phyloP scores from a whole-genome alignment of 2,888 invertebrate genomes.

The Lampropteryx suffumata region DNA sequence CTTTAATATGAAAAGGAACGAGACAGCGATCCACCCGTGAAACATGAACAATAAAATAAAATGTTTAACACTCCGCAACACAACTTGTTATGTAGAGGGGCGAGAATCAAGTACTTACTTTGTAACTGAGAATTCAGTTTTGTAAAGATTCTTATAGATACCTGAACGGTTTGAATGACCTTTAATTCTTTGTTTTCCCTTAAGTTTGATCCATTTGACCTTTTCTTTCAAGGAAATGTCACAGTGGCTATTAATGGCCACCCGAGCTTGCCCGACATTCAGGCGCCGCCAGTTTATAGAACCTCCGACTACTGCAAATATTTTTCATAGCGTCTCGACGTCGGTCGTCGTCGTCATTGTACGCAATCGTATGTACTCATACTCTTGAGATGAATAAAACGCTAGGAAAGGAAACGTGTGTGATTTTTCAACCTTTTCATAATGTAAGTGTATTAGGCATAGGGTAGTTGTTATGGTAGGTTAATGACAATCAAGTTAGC shows the following conservation, averaged over 20 bases:
- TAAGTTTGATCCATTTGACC: constrained; percentile 25
- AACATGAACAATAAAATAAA: background rate
- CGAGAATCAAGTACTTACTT: too few species aligned
- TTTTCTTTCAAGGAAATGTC: constrained; percentile 30
- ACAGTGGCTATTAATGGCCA: constrained; percentile 33
- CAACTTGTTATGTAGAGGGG: too few species aligned
- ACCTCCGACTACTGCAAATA: constrained; percentile 55
- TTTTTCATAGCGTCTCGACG: constrained; percentile 53
- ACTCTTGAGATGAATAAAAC: constrained; percentile 2
- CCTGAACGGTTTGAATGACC: background rate
- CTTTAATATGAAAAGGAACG: too few species aligned
- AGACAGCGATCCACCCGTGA: background rate
- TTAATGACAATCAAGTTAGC: too few species aligned
- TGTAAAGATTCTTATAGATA: too few species aligned
- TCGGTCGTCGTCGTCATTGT: constrained; percentile 49
- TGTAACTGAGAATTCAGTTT: too few species aligned
- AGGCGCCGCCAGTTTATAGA: constrained; percentile 34
- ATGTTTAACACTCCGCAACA: background rate
- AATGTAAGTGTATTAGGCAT: too few species aligned
- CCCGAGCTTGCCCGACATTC: constrained; percentile 34
- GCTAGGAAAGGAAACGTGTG: constrained; percentile 7
- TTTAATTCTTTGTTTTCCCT: constrained; percentile 21
- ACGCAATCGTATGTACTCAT: too few species aligned
- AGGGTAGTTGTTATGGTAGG: too few species aligned
- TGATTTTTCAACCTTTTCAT: background rate